Conservation (phyloP, 2,113 vertebrate species). For the Myrmecobius fasciatus region DNA sequence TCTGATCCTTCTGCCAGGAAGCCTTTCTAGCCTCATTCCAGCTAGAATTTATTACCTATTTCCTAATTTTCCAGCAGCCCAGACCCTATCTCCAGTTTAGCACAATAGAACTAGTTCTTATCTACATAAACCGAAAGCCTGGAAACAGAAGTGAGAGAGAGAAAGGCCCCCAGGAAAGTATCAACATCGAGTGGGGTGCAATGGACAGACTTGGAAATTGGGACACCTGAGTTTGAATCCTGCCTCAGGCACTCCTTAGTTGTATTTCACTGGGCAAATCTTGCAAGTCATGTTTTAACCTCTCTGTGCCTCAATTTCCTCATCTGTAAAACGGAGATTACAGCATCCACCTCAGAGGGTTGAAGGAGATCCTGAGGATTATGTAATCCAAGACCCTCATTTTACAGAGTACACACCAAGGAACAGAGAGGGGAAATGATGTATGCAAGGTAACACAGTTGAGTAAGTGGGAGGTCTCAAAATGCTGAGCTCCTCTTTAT, state of each 20-base stretch:
- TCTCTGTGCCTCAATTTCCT: constrained; percentile 9
- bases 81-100: neutral
- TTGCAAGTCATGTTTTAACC: neutral
- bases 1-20: neutral
- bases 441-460: neutral
- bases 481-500: neutral
- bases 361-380: neutral
- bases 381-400: neutral
- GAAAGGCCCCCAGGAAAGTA: neutral
- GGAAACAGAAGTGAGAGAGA: neutral
- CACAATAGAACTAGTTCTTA: neutral
- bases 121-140: neutral
- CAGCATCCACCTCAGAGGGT: neutral
- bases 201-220: neutral
- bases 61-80: neutral
- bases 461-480: neutral
- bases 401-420: neutral
- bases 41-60: neutral
- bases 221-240: neutral
- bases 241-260: neutral
- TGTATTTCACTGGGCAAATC: neutral
- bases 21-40: neutral
- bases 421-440: neutral
- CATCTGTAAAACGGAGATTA: neutral
- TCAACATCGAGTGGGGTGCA: neutral